phyloP scores from a whole-genome alignment of 64 coral and sea anemone genomes.

The Acropora yongei region DNA sequence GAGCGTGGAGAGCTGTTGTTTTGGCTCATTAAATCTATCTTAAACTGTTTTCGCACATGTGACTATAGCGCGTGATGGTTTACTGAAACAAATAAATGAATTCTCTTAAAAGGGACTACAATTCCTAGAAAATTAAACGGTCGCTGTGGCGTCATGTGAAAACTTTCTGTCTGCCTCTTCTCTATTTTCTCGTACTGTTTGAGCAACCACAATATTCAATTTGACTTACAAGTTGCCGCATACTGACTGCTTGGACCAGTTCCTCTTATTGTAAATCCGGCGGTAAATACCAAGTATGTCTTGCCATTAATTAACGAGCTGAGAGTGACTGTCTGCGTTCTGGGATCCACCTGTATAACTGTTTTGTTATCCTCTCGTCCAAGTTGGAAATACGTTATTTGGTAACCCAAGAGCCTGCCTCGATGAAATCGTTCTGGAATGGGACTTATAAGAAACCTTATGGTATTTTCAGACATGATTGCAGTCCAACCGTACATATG shows the following conservation, averaged over 20 bases:
- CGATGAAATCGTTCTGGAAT: neutral
- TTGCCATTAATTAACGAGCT: neutral
- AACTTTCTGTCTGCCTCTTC: too few species aligned
- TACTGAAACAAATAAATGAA: too few species aligned
- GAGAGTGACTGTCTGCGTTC: neutral
- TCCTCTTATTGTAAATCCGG: conserved; percentile 24
- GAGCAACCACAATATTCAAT: too few species aligned
- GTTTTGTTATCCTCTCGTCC: neutral
- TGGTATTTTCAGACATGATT: neutral
- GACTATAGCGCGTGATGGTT: too few species aligned
- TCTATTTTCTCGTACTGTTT: too few species aligned
- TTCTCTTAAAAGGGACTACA: too few species aligned
- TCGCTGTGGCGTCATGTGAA: too few species aligned
- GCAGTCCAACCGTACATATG: neutral
- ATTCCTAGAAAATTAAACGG: too few species aligned
- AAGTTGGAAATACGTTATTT: neutral
- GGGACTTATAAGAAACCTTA: neutral
- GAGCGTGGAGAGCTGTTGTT: too few species aligned
- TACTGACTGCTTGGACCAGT: neutral
- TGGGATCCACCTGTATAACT: neutral
- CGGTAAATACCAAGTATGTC: neutral
- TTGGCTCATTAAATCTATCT: too few species aligned
- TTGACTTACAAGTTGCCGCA: neutral
- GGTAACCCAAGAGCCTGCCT: neutral
- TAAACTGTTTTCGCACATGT: too few species aligned